Conservation (phyloP, 2,888 invertebrate genomes). For the Lacanobia wlatinum region DNA sequence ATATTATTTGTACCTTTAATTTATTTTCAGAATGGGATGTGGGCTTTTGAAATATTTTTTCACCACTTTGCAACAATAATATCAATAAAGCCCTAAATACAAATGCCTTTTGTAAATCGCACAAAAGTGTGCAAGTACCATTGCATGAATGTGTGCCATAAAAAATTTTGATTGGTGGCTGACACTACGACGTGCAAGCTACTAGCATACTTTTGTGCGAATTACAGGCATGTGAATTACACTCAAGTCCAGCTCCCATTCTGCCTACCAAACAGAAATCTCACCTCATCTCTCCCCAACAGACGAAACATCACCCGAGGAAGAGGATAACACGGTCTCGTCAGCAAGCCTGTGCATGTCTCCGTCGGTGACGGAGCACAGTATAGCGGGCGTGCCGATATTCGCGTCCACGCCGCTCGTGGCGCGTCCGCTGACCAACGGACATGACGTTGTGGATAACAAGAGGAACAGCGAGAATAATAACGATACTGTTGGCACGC, state of each 20-base stretch:
- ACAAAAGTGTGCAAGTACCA: not conserved
- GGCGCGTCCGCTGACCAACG: conserved; percentile 73
- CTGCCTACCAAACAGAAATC: not conserved
- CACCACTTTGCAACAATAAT: too few species aligned
- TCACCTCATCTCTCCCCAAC: conserved; percentile 42
- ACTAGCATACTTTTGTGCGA: too few species aligned
- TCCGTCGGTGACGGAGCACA: conserved; percentile 67
- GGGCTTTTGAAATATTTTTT: not conserved
- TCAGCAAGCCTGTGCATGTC: conserved; percentile 87
- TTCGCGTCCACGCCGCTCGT: conserved; percentile 70
- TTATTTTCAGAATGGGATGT: not conserved
- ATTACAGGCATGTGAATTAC: too few species aligned
- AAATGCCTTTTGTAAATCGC: too few species aligned
- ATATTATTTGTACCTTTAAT: not conserved
- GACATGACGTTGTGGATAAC: conserved; percentile 74
- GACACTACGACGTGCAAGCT: too few species aligned
- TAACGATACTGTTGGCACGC: conserved; percentile 75
- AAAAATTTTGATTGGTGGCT: too few species aligned
- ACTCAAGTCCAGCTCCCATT: not conserved
- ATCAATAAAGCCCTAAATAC: too few species aligned
- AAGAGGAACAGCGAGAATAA: conserved; percentile 66
- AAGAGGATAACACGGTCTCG: conserved; percentile 84
- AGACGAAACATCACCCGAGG: conserved; percentile 82
- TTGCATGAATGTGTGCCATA: too few species aligned
- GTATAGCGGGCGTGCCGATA: conserved; percentile 78